Evolutionary conservation across 2,888 invertebrate genomes (phyloP), one percentile per base, ranked within the genome.

Genomic region (Polyommatus iphigenia): DNA sequence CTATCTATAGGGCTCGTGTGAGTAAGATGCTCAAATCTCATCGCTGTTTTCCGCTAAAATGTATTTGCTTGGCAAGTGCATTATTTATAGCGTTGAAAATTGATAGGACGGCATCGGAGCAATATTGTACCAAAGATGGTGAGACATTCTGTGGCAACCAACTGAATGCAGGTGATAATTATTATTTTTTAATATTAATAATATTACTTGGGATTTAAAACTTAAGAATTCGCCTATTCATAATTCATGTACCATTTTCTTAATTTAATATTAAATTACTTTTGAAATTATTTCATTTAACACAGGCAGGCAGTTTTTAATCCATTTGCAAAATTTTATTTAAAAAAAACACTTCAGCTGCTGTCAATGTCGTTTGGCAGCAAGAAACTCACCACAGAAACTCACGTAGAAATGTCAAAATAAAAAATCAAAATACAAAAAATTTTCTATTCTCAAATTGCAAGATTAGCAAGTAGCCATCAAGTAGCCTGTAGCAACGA

Each of bases 21-120:
- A 77, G 67, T 59, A 78, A 78, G 78, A 77, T 78, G 78, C 77
- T 73, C 59, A 71, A 73, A 77, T 73, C 62, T 72, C 77, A 72
- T 54, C 71, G 59, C n/a, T 76, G 71, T 46, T 76, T 78, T 46
- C 78, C 78, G n/a, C 46, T 78, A 15, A 78, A 76, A 62, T 76
- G 76, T 59, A 62, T 78, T 29, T 78, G 78, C 57, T 78, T 76
- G 78, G 76, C 77, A 32, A 57, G 75, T 18, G 78, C 77, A 57
- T 29, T 78, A 13, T 73, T 54, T 29, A 50, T 78, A 77, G 77
- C 77, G 7, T 62, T 78, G 20, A 71, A 76, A 77, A 73, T 76
- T 59, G 76, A 72, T 32, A 73, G 72, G 13, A 77, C 76, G 15
- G 32, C 20, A 18, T 78, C 78, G 7, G 78, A 78, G 46, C 76